phyloP scores from a whole-genome alignment of 2,797 vertebrate genomes.

The Alosa sapidissima region DNA sequence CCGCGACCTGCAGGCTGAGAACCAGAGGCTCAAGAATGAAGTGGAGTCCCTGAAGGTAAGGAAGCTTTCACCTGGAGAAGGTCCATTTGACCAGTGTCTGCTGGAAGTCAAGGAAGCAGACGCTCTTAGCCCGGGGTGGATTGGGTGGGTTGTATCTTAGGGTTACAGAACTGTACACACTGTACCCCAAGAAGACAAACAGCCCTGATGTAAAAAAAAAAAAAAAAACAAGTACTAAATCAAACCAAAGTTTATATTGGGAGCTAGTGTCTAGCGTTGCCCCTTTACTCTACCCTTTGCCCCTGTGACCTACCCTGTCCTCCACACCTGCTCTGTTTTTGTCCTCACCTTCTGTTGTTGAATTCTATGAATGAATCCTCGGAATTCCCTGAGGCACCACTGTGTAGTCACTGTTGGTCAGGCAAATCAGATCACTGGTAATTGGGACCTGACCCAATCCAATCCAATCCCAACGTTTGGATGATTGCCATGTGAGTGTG shows the following conservation, averaged over 20 bases:
- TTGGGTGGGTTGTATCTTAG: background rate
- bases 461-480: background rate
- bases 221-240: no score
- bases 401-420: background rate
- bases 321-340: background rate
- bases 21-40: conserved; percentile 92
- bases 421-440: background rate
- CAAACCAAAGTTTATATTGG: no score
- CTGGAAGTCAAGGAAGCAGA: background rate
- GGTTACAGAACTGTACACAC: background rate
- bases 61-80: background rate
- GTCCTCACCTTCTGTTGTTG: background rate
- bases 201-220: no score
- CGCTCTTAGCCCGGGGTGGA: background rate
- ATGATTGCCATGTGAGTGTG: background rate
- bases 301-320: background rate
- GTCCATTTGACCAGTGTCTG: background rate
- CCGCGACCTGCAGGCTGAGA: conserved; percentile 90
- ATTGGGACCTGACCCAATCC: background rate
- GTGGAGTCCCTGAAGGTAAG: conserved; percentile 88
- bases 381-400: background rate
- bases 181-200: no score
- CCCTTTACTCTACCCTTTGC: no score
- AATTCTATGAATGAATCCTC: background rate
- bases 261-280: no score